Evolutionary conservation across 2,888 invertebrate species (phyloP).

Genomic region (Anaspis maculata): DNA sequence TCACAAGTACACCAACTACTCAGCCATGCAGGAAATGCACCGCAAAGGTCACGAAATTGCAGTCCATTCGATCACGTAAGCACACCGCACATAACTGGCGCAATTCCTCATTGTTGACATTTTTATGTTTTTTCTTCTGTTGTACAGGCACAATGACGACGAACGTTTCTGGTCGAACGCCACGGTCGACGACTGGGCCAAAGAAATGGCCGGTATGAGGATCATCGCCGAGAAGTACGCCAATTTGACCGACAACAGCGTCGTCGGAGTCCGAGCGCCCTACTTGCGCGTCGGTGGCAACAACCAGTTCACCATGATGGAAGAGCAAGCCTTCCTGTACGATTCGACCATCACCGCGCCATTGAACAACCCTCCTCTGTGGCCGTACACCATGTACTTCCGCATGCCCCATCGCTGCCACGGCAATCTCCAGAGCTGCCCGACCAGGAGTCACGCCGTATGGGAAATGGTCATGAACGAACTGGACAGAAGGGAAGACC

Average conservation of each 20-base stretch:
- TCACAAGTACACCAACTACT: constrained; percentile 90
- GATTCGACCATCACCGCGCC: constrained; percentile 93
- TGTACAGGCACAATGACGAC: constrained; percentile 77
- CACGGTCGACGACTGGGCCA: constrained; percentile 86
- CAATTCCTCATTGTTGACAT: constrained; percentile 1
- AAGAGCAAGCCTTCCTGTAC: constrained; percentile 89
- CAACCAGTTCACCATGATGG: constrained; percentile 97
- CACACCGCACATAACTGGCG: constrained; percentile 18
- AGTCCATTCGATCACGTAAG: constrained; percentile 89
- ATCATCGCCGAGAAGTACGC: constrained; percentile 84
- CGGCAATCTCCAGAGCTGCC: constrained; percentile 85
- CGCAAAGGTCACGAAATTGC: constrained; percentile 90
- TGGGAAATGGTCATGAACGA: constrained; percentile 98
- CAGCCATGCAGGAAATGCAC: constrained; percentile 85
- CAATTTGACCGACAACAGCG: constrained; percentile 83
- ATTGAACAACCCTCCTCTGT: constrained; percentile 82
- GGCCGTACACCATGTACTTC: constrained; percentile 99
- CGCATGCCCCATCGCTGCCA: constrained; percentile 92
- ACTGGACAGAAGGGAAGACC: constrained; percentile 84
- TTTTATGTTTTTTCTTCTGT: no score
- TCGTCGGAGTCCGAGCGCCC: constrained; percentile 84
- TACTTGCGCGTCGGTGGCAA: constrained; percentile 89
- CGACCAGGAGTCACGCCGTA: constrained; percentile 85
- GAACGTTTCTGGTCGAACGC: constrained; percentile 91
- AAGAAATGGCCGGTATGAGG: constrained; percentile 91